Evolutionary conservation across 2,888 invertebrate genomes (phyloP).

Genomic region (Hipparchia sbordonii): DNA sequence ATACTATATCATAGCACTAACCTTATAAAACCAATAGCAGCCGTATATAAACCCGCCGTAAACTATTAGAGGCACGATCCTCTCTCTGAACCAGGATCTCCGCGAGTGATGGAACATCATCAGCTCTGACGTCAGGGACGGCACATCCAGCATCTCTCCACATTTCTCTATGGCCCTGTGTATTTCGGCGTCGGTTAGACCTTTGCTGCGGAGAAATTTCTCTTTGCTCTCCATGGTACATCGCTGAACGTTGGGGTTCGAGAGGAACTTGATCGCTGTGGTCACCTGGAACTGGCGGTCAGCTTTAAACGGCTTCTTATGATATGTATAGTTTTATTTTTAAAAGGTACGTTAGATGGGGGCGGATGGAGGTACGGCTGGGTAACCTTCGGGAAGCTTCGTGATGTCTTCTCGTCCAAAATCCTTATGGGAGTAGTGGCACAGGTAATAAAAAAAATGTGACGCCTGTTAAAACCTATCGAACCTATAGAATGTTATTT

Average conservation of each 20-base stretch:
- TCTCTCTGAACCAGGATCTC: constrained; percentile 84
- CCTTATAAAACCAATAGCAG: constrained; percentile 92
- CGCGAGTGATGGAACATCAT: constrained; percentile 67
- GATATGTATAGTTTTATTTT: not conserved
- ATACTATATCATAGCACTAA: constrained; percentile 52
- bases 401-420: no score
- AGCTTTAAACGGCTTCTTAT: constrained; percentile 11
- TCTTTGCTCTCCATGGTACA: constrained; percentile 91
- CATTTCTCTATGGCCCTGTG: constrained; percentile 88
- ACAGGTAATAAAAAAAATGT: no score
- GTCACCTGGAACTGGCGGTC: constrained; percentile 84
- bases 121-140: constrained; percentile 69
- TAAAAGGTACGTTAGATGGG: no score
- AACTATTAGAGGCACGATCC: constrained; percentile 88
- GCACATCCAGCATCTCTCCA: constrained; percentile 66
- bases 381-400: no score
- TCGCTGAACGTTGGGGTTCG: constrained; percentile 91
- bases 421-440: no score
- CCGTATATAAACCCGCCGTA: constrained; percentile 91
- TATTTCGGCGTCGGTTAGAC: constrained; percentile 89
- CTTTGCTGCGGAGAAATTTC: constrained; percentile 89
- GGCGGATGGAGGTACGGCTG: no score
- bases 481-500: no score
- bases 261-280: constrained; percentile 93
- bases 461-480: no score